phyloP scores from a whole-genome alignment of 53 echinoderm and acorn worm genomes.

The Temnopleurus reevesii region DNA sequence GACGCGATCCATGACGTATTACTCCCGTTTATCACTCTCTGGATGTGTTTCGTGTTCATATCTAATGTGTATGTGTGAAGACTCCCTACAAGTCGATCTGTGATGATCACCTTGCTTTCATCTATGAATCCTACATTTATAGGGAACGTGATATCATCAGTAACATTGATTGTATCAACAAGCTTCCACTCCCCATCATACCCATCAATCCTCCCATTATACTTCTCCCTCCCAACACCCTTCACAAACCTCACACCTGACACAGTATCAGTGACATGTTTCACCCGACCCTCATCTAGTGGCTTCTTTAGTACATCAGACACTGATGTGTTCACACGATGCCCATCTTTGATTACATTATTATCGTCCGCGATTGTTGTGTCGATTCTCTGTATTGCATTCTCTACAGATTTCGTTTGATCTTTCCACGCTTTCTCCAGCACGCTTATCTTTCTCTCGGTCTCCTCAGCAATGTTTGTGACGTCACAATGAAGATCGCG shows the following conservation, averaged over 20 bases:
- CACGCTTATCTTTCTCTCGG: not conserved
- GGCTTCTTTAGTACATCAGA: not conserved
- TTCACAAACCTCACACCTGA: conserved; percentile 14
- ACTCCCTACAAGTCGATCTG: not conserved
- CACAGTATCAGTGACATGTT: not conserved
- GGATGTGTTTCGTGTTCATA: not conserved
- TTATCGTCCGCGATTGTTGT: not conserved
- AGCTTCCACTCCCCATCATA: not conserved
- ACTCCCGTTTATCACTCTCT: not conserved
- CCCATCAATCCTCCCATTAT: not conserved
- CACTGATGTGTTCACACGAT: not conserved
- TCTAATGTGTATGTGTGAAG: not conserved
- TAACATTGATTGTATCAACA: not conserved
- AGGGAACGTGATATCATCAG: not conserved
- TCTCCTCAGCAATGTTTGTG: not conserved
- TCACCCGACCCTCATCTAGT: not conserved
- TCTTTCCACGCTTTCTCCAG: not conserved
- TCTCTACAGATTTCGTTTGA: not conserved
- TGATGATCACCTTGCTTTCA: not conserved
- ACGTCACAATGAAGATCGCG: not conserved
- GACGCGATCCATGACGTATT: not conserved
- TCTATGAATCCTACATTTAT: not conserved
- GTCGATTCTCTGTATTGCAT: not conserved
- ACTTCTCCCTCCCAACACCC: not conserved
- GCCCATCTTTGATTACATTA: not conserved